A percentile compares a stretch with the other conserved stretches of the same genome.
Conservation (phyloP, 2,113 vertebrate species). For the Galemys pyrenaicus region DNA sequence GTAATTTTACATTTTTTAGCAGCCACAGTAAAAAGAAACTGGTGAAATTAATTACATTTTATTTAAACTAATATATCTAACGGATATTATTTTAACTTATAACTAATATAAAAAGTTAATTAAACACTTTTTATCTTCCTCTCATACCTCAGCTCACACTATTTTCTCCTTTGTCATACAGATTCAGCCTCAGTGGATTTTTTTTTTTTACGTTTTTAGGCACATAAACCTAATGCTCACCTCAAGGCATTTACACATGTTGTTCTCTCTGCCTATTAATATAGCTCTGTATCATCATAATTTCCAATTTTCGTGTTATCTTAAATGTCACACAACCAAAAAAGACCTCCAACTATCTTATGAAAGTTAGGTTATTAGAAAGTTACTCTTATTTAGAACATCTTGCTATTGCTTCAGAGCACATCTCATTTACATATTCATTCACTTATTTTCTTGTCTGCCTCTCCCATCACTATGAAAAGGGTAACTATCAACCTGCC, state of each 20-base stretch:
- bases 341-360: neutral
- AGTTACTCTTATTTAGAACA: conserved; percentile 26
- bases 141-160: neutral
- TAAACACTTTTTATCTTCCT: neutral
- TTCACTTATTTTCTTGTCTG: conserved; percentile 34
- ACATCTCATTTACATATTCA: neutral
- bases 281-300: neutral
- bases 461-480: neutral
- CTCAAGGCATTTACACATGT: neutral
- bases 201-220: conserved; percentile 8
- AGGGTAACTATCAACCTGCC: neutral
- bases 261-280: neutral
- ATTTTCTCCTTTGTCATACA: conserved; percentile 44
- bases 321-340: conserved; percentile 3
- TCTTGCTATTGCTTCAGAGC: conserved; percentile 46
- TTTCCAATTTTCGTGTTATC: conserved; percentile 23
- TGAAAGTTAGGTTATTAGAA: neutral
- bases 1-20: conserved; percentile 37
- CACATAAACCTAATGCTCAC: conserved; percentile 19
- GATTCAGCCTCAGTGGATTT: neutral
- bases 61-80: neutral
- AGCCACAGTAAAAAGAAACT: neutral
- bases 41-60: conserved; percentile 41
- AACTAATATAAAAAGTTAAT: conserved; percentile 45
- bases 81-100: neutral